Percentiles rank a stretch among this genome's conserved stretches.
phyloP scores from a whole-genome alignment of 2,797 vertebrate species.

The Mus spretus region DNA sequence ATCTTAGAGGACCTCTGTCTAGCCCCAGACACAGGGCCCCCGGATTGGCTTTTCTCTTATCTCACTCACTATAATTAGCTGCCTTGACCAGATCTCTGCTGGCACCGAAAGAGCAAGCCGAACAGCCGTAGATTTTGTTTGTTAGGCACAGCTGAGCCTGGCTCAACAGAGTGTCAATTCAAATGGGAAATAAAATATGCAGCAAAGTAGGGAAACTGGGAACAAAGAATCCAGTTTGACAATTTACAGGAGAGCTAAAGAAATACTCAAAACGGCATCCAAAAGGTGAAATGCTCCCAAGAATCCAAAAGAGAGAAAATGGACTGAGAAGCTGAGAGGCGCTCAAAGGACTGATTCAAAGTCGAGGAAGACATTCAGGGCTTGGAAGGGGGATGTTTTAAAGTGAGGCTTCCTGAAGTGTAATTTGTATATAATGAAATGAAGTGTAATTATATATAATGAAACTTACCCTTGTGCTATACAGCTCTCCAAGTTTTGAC shows the following conservation, averaged over 20 bases:
- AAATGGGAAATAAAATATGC: slow-evolving; percentile 82
- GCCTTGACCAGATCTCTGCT: slow-evolving; percentile 55
- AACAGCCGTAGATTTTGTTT: slow-evolving; percentile 74
- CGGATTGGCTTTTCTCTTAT: slow-evolving; percentile 58
- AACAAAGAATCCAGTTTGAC: slow-evolving; percentile 85
- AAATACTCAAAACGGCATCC: slow-evolving; percentile 78
- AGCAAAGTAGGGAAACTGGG: slow-evolving; percentile 62
- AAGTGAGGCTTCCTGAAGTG: not conserved
- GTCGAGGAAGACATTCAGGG: slow-evolving; percentile 42
- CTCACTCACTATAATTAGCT: slow-evolving; percentile 42
- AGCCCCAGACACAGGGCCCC: slow-evolving; percentile 33
- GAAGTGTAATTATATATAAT: not conserved
- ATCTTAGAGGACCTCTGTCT: slow-evolving; percentile 56
- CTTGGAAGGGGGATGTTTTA: not conserved
- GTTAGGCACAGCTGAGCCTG: slow-evolving; percentile 79
- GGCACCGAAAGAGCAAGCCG: slow-evolving; percentile 68
- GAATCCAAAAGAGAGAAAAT: slow-evolving; percentile 24
- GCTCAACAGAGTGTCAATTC: slow-evolving; percentile 81
- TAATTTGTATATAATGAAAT: slow-evolving; percentile 5
- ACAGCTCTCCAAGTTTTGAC: not conserved
- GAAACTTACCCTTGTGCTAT: not conserved
- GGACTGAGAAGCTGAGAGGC: not conserved
- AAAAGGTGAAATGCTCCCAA: slow-evolving; percentile 76
- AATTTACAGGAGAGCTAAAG: slow-evolving; percentile 79
- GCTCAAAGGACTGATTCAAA: slow-evolving; percentile 8